A percentile compares a stretch with the other conserved stretches of the same genome.
phyloP scores from a whole-genome alignment of 2,888 invertebrate species.

The Athalia rosae region DNA sequence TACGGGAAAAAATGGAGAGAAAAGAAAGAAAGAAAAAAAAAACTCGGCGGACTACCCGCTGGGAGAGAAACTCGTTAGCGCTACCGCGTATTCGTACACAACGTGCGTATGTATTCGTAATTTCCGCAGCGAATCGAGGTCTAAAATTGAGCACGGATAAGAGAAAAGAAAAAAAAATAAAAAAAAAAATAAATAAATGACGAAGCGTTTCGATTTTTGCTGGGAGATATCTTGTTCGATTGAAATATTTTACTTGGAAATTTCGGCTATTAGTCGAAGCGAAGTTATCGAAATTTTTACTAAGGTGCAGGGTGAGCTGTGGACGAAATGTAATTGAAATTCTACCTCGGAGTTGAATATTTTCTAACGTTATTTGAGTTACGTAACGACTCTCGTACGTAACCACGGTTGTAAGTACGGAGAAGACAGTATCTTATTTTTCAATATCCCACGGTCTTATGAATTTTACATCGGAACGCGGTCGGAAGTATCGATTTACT shows the following conservation, averaged over 20 bases:
- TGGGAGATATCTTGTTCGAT: neutral
- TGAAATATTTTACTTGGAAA: conserved; percentile 9
- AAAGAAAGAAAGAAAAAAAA: neutral
- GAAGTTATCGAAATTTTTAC: too few species aligned
- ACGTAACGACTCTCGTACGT: too few species aligned
- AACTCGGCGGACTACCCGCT: neutral
- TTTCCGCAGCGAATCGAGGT: too few species aligned
- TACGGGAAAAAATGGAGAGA: neutral
- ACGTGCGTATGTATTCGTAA: neutral
- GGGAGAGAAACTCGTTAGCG: conserved; percentile 5
- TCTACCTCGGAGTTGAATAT: too few species aligned
- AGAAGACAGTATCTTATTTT: too few species aligned
- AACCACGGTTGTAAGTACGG: too few species aligned
- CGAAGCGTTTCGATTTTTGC: neutral
- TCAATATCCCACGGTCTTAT: too few species aligned
- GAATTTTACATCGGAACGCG: too few species aligned
- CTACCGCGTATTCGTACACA: neutral
- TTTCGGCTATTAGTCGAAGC: conserved; percentile 12
- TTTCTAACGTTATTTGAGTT: too few species aligned
- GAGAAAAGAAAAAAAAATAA: neutral
- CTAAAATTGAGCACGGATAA: neutral
- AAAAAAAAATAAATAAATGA: neutral
- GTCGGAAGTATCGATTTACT: too few species aligned
- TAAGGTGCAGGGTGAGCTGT: too few species aligned
- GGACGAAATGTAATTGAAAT: too few species aligned